A percentile compares a stretch with the other conserved stretches of the same genome.
These are phyloP conservation scores for Lasioglossum vierecki DNA, from an alignment of 2,888 invertebrate species.

Conservation along the genomic window DNA sequence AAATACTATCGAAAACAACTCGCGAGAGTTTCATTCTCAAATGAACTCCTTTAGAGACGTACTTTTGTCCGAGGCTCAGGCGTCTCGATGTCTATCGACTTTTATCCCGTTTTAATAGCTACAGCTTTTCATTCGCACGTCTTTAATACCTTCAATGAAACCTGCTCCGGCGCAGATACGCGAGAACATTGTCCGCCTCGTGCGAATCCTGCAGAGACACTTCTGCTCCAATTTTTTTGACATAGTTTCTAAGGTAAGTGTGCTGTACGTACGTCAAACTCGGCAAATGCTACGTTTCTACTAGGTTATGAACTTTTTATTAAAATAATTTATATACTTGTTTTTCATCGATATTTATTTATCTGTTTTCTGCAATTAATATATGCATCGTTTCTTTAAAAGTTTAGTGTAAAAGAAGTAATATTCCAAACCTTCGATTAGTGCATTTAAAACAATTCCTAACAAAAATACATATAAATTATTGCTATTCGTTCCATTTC, in stretches of 20 bases:
- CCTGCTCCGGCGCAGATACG: background rate
- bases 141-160: background rate
- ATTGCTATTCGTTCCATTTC: no score
- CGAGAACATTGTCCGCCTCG: background rate
- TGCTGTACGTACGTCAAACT: background rate
- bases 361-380: no score
- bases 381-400: no score
- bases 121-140: background rate
- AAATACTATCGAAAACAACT: background rate
- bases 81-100: background rate
- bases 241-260: background rate
- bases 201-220: background rate
- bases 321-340: no score
- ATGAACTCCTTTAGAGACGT: background rate
- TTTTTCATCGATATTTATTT: no score
- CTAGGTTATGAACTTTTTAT: no score
- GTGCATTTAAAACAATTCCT: no score
- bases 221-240: background rate
- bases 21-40: background rate
- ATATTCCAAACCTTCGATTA: no score
- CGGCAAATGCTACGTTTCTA: no score
- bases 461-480: no score
- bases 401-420: no score
- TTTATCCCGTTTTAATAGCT: background rate
- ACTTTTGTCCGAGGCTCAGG: constrained; percentile 5